Evolutionary conservation across 2,797 vertebrate genomes (phyloP).

Genomic region (Telmatherina bonti): DNA sequence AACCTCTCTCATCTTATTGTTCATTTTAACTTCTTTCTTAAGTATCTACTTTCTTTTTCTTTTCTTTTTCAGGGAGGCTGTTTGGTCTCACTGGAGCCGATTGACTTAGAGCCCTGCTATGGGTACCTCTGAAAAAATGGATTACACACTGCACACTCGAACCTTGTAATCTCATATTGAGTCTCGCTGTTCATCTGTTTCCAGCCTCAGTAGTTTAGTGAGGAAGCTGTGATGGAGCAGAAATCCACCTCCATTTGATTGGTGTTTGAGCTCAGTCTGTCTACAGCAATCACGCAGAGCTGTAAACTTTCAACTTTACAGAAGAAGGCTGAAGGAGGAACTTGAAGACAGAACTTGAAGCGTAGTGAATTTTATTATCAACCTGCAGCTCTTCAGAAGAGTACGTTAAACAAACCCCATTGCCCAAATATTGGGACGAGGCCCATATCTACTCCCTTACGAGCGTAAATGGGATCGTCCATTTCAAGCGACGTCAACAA

Average conservation of each 20-base stretch:
- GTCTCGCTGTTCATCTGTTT: constrained; percentile 60
- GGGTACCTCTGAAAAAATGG: constrained; percentile 62
- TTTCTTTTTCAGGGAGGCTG: constrained; percentile 46
- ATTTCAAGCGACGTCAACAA: too few relatives aligned
- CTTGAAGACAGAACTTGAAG: too few relatives aligned
- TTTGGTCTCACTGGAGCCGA: constrained; percentile 15
- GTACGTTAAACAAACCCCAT: too few relatives aligned
- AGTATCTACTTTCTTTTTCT: constrained; percentile 5
- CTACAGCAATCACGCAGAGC: too few relatives aligned
- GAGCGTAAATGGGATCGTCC: too few relatives aligned
- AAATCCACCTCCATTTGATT: neutral
- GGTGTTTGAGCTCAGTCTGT: neutral
- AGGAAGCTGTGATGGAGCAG: constrained; percentile 12
- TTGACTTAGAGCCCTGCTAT: constrained; percentile 48
- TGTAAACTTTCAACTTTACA: too few relatives aligned
- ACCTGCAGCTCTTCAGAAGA: too few relatives aligned
- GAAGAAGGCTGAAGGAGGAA: too few relatives aligned
- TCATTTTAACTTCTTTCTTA: neutral
- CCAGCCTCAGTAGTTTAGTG: constrained; percentile 21
- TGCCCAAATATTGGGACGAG: too few relatives aligned
- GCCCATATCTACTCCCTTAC: too few relatives aligned
- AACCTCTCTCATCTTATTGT: neutral
- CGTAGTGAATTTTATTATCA: too few relatives aligned
- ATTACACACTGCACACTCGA: constrained; percentile 71
- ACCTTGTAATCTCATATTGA: constrained; percentile 72